A percentile compares a stretch with the other conserved stretches of the same genome.
These are phyloP conservation scores for Baronia brevicornis DNA, from an alignment of 2,888 invertebrate genomes.

Conservation along the genomic window DNA sequence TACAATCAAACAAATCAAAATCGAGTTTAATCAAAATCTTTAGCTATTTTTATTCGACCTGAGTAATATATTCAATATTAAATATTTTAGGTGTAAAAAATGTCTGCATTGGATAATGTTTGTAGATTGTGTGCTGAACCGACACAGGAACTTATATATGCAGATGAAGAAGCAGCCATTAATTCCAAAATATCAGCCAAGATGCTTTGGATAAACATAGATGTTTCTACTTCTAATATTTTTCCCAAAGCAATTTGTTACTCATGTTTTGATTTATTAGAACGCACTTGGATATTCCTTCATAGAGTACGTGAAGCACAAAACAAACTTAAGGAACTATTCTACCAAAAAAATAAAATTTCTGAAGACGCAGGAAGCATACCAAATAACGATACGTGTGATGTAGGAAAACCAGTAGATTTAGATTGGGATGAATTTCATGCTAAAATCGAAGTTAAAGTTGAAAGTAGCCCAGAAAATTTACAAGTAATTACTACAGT, in stretches of 20 bases:
- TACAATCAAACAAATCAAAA: too few relatives aligned
- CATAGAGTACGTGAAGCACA: slow-evolving; percentile 54
- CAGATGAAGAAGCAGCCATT: slow-evolving; percentile 50
- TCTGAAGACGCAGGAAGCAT: slow-evolving; percentile 18
- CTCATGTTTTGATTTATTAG: slow-evolving; percentile 58
- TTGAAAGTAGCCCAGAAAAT: slow-evolving; percentile 29
- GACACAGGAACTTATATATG: slow-evolving; percentile 50
- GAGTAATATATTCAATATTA: slow-evolving; percentile 15
- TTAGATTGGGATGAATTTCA: slow-evolving; percentile 52
- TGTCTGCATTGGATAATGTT: slow-evolving; percentile 42
- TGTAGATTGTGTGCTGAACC: slow-evolving; percentile 65
- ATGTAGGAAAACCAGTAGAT: slow-evolving; percentile 46
- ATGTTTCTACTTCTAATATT: slow-evolving; percentile 34
- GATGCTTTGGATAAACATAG: slow-evolving; percentile 63
- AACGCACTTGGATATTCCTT: slow-evolving; percentile 59
- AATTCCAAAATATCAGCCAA: slow-evolving; percentile 51
- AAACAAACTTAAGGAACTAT: slow-evolving; percentile 40
- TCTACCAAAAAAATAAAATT: slow-evolving; percentile 21
- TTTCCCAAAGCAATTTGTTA: slow-evolving; percentile 61
- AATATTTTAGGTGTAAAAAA: slow-evolving; percentile 32
- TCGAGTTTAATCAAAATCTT: too few relatives aligned
- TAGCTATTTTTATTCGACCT: too few relatives aligned
- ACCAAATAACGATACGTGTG: slow-evolving; percentile 14
- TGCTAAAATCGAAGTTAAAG: slow-evolving; percentile 44
- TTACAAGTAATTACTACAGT: slow-evolving; percentile 29